Evolutionary conservation across 2,888 invertebrate species (phyloP), one percentile per base, ranked within the genome.

Genomic region (Tenthredo scrophulariae): DNA sequence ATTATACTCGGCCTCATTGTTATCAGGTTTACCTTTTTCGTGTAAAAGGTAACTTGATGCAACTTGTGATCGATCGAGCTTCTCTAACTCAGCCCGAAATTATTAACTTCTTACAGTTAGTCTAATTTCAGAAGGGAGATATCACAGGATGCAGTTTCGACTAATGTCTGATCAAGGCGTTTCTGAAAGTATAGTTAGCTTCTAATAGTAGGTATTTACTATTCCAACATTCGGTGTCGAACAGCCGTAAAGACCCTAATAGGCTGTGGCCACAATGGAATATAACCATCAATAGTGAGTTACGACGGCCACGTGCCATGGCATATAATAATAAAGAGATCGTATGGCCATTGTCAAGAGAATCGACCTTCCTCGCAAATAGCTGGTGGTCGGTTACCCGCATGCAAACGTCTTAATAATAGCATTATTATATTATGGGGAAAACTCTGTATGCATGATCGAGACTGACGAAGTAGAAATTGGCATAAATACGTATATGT

Each of bases 201-300:
- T 40, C 62, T 80, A 80, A 80, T 77, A 77, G 40, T 77, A 77
- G 18, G 86, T 89, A 88, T 89, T 91, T 90, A 90, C 88, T 86
- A 89, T 89, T 88, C 87, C 85, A 85, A 83, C 87, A 87, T 88
- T 90, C 88, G 87, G 87, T 86, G 80, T 85, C 84, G 87, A 87
- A 86, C 67, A 88, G 87, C 89, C 90, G 89, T 89, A 89, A 88
- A 88, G 88, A 86, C 88, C 86, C 87, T 91, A 91, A 92, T 92
- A 90, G 91, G 90, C 86, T 86, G 84, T 85, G 86, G 84, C 88
- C 87, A 91, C 91, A 92, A 91, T 91, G 90, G 91, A 90, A 91
- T 90, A 90, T 88, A 90, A 90, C 90, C 89, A 91, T 92, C 90
- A 89, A 88, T 88, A 89, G 90, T 90, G 90, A 92, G 92, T 91